Conservation (phyloP, 2,888 invertebrate species). For the Camptogramma bilineatum region DNA sequence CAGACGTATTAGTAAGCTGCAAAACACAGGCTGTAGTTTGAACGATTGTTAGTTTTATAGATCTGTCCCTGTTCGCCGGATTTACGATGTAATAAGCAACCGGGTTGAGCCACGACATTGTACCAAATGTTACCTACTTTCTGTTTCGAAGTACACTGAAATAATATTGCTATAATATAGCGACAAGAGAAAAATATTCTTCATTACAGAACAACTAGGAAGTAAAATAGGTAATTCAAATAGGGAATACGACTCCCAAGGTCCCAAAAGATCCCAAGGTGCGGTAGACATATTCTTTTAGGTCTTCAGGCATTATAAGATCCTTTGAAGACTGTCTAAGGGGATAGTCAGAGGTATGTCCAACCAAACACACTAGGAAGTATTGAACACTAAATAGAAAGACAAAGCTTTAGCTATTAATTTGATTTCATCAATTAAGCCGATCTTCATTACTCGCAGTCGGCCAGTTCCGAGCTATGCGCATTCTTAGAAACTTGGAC, state of each 20-base stretch:
- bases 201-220: no score
- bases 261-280: no score
- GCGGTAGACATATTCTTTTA: no score
- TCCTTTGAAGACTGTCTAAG: no score
- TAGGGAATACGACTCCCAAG: no score
- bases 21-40: not conserved
- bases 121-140: not conserved
- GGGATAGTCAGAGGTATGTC: no score
- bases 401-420: not conserved
- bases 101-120: not conserved
- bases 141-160: not conserved
- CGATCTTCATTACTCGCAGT: not conserved
- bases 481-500: not conserved
- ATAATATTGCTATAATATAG: no score
- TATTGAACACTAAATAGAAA: no score
- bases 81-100: constrained; percentile 10
- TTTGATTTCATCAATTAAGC: not conserved
- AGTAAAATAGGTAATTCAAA: no score
- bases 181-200: no score
- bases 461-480: not conserved
- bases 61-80: not conserved
- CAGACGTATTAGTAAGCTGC: not conserved
- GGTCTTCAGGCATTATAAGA: no score
- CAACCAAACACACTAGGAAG: no score
- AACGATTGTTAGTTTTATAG: constrained; percentile 6